Conservation (phyloP, 2,113 vertebrate species). For the Podocnemis expansa region DNA sequence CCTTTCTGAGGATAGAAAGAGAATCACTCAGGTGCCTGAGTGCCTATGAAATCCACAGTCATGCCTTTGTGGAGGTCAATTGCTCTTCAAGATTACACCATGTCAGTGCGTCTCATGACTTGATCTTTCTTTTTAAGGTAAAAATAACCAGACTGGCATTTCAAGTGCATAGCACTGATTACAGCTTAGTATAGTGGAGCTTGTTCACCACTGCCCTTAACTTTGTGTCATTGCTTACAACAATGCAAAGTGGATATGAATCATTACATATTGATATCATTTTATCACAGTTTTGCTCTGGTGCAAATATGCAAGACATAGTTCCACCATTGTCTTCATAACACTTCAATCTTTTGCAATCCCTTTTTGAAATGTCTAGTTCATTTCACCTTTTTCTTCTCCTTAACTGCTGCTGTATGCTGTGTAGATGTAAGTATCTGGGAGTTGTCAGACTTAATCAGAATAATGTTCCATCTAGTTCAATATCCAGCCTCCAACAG, state of each 20-base stretch:
- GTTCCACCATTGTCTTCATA: neutral
- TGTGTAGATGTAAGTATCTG: neutral
- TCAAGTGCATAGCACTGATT: neutral
- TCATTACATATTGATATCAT: neutral
- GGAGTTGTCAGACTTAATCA: neutral
- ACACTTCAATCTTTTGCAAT: neutral
- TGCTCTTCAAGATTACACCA: neutral
- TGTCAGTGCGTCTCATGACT: neutral
- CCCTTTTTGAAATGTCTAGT: neutral
- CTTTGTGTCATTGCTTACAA: neutral
- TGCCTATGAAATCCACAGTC: neutral
- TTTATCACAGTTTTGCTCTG: neutral
- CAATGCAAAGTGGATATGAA: neutral
- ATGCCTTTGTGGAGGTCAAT: neutral
- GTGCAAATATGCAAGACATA: accelerated
- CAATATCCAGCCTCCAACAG: neutral
- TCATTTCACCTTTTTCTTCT: neutral
- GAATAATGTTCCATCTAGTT: neutral
- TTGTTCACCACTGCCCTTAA: neutral
- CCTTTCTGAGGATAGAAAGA: neutral
- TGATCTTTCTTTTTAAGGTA: neutral
- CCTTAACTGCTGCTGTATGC: neutral
- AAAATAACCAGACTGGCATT: neutral
- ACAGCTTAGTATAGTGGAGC: neutral
- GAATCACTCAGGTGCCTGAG: neutral